Evolutionary conservation across 2,797 vertebrate genomes (phyloP), one percentile per base, ranked within the genome.

Genomic region (Halcyon badia): DNA sequence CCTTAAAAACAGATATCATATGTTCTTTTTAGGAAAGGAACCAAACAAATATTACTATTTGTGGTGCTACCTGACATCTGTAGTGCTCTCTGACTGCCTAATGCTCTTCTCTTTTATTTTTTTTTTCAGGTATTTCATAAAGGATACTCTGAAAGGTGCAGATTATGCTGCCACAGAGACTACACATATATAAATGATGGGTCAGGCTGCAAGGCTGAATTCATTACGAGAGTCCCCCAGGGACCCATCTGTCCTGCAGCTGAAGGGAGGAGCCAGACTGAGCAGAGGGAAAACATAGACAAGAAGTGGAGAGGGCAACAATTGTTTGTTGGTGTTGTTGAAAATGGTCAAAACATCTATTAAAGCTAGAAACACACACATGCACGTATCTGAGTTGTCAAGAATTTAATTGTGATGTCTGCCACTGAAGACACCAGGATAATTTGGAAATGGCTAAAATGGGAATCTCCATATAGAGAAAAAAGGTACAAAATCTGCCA

Each of bases 181-280:
- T 37, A 73, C 56, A 68, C 33, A 64, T 46, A 71, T 39, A 62
- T 41, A 93, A 90, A 88, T 21, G 64, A 87, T 0, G 5, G 85
- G 64, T 92, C 70, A 87, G 57, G 76, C 69, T 68, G 68, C 31
- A 87, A 89, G 86, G 77, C 2, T 88, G 88, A 97, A 87, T 88
- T 91, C 14, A 84, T 82, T 84, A 82, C 51, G 14, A 37, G 70
- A 76, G 73, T 84, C 22, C 42, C 88, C 68, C 13, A 78, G 73
- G 11, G 66, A 88, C 37, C 72, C 77, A 70, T 82, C 51, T 96
- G 85, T 84, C 93, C 83, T 88, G 51, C 44, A 93, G 65, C 39
- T 87, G 84, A 87, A 86, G 37, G 35, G 24, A 71, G 65, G 69
- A 86, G 51, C 14, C 56, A 85, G 65, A 75, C 10, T 25, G 56